Evolutionary conservation across 2,888 invertebrate genomes (phyloP).

Genomic region (Mythimna lalbum): DNA sequence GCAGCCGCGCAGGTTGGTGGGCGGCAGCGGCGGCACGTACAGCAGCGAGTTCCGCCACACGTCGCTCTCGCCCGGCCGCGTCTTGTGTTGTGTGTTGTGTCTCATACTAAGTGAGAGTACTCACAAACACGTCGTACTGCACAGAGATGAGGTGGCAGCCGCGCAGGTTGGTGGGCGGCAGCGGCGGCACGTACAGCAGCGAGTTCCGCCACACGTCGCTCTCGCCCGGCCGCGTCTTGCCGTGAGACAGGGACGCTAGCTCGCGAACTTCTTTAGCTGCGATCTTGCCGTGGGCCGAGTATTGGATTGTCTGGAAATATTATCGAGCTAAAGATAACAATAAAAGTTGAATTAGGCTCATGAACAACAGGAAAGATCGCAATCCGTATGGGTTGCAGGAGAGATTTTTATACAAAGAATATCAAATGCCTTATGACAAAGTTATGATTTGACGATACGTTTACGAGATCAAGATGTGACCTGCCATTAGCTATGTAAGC

Average conservation of each 20-base stretch:
- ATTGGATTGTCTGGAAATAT: constrained; percentile 94
- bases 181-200: constrained; percentile 97
- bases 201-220: constrained; percentile 97
- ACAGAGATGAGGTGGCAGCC: constrained; percentile 98
- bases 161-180: constrained; percentile 98
- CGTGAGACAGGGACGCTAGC: constrained; percentile 94
- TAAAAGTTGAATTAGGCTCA: background rate
- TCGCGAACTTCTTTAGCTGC: constrained; percentile 96
- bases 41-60: constrained; percentile 97
- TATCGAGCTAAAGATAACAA: background rate
- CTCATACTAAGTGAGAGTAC: constrained; percentile 76
- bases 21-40: constrained; percentile 98
- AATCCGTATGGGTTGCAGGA: too few species aligned
- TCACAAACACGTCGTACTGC: constrained; percentile 97
- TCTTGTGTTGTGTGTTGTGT: constrained; percentile 84
- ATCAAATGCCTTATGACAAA: too few species aligned
- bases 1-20: constrained; percentile 98
- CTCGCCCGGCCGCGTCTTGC: constrained; percentile 95
- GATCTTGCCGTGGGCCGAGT: constrained; percentile 96
- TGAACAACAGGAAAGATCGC: background rate
- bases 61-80: constrained; percentile 95
- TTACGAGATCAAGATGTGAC: too few species aligned
- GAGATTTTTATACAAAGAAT: too few species aligned
- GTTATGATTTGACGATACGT: too few species aligned
- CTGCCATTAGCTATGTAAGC: background rate